Conservation (phyloP, 1,140 invertebrate species). For the Liolophura sinensis region DNA sequence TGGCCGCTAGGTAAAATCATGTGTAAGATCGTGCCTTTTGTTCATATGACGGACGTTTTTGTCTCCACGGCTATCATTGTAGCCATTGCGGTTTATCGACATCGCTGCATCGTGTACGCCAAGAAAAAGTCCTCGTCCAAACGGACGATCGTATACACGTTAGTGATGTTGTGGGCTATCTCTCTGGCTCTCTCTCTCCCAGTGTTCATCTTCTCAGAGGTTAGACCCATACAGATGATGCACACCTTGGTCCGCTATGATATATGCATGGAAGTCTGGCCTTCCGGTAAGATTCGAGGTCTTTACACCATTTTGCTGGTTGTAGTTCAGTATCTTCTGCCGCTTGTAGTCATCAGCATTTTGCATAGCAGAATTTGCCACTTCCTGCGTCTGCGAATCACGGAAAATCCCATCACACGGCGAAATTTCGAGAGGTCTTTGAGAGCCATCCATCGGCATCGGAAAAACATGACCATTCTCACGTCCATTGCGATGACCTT, state of each 20-base stretch:
- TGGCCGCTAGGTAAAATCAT: slow-evolving; percentile 53
- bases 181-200: slow-evolving; percentile 51
- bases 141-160: slow-evolving; percentile 11
- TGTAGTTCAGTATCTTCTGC: slow-evolving; percentile 47
- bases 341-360: slow-evolving; percentile 49
- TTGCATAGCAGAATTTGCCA: slow-evolving; percentile 48
- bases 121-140: slow-evolving; percentile 16
- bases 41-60: slow-evolving; percentile 58
- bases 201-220: slow-evolving; percentile 46
- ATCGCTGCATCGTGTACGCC: slow-evolving; percentile 46
- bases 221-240: slow-evolving; percentile 47
- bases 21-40: slow-evolving; percentile 51
- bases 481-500: slow-evolving; percentile 59
- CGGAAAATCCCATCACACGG: slow-evolving; percentile 8
- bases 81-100: slow-evolving; percentile 58
- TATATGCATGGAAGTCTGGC: slow-evolving; percentile 42
- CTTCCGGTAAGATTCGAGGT: slow-evolving; percentile 16
- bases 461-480: slow-evolving; percentile 62
- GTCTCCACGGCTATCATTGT: slow-evolving; percentile 58
- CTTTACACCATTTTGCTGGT: slow-evolving; percentile 36
- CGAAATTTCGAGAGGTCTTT: slow-evolving; percentile 19
- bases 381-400: slow-evolving; percentile 55
- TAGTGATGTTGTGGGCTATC: slow-evolving; percentile 39
- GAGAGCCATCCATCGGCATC: slow-evolving; percentile 28
- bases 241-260: slow-evolving; percentile 6